phyloP scores from a whole-genome alignment of 2,797 vertebrate species.

The Calcarius lapponicus region DNA sequence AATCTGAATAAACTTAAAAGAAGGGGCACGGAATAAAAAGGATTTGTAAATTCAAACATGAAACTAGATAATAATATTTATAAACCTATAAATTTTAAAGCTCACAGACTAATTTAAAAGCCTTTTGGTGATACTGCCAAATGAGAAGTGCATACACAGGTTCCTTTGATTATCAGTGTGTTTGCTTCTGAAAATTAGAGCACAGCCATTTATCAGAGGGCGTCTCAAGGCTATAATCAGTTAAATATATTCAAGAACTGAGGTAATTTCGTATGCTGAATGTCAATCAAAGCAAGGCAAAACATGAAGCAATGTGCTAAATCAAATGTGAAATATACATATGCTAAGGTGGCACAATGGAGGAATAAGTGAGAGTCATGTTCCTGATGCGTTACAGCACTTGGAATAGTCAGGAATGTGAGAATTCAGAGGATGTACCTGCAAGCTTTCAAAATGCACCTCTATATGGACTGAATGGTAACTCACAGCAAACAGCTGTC shows the following conservation, averaged over 20 bases:
- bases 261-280: conserved; percentile 38
- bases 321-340: conserved; percentile 29
- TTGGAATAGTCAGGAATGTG: neutral
- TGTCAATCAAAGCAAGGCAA: conserved; percentile 62
- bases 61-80: conserved; percentile 47
- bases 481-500: neutral
- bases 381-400: neutral
- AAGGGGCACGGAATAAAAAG: neutral
- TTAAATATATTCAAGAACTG: conserved; percentile 61
- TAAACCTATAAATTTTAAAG: conserved; percentile 58
- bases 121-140: conserved; percentile 45
- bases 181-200: conserved; percentile 71
- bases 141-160: conserved; percentile 48
- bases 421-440: neutral
- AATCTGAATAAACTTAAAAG: conserved; percentile 44
- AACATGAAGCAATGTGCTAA: conserved; percentile 33
- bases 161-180: conserved; percentile 67
- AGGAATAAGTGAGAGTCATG: neutral
- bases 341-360: neutral
- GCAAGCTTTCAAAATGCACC: neutral
- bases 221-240: conserved; percentile 69
- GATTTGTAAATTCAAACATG: conserved; percentile 29
- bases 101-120: conserved; percentile 54
- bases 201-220: conserved; percentile 36
- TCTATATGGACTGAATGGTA: neutral